Base-by-base conservation (phyloP, 2,888 invertebrate genomes). In the Scaeva pyrastri region DNA sequence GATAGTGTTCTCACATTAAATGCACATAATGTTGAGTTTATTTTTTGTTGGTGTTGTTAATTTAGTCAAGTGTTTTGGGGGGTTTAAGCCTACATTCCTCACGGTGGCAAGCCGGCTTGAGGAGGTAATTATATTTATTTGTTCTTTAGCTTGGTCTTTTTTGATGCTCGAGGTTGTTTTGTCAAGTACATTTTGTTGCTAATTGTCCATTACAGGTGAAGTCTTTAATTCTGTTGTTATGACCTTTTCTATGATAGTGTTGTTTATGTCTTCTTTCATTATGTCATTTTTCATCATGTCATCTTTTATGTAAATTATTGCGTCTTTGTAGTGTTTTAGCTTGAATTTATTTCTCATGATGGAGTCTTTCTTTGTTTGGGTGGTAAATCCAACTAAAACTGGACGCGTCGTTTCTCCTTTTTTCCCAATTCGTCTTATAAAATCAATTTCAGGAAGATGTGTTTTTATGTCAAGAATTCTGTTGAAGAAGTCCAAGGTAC, bases 261-360 rank as follows among this genome's bases (percentile, higher is more conserved):
- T 41, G 41, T 19, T 48, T 11, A 23, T 11, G 23, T 52, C 50
- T 52, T 52, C 23, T 39, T 39, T 39, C 39, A 11, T 39, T 39
- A 39, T 39, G 11, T 39, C 11, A 8, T 39, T 39, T 23, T 52
- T 23, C 21, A 52, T 23, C 50, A 52, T 11, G 11, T 52, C 50
- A 21, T 52, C 50, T 23, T 23, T 52, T 12, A 48, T 48, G 48
- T 48, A 48, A 19, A 48, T 48, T 16, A 48, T 48, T 48, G 16
- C 48, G 10, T 48, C 48, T 12, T 48, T 48, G 19, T 48, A 48
- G 19, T 48, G 48, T 19, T 19, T 48, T 12, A 48, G 48, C 19
- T 48, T 48, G 48, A 16, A 16, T 19, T 48, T 48, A 16, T 48
- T 48, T 48, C 19, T 48, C 48, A 48, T 48, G 19, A 48, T 48